Percentiles rank a stretch among this genome's conserved stretches.
Evolutionary conservation across 1,140 invertebrate species (phyloP).

Genomic region (Rhopalosiphum padi): DNA sequence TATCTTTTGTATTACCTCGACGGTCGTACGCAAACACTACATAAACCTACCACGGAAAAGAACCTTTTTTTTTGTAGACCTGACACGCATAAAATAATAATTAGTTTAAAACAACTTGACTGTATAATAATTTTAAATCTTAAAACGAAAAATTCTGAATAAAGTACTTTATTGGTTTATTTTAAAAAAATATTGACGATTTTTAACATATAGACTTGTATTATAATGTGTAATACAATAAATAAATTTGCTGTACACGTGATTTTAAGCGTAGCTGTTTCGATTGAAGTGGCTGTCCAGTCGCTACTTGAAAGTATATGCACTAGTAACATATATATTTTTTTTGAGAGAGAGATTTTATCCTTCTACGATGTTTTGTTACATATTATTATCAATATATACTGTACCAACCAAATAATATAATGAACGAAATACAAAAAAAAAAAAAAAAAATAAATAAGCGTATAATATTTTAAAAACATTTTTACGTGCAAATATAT

Average conservation of each 20-base stretch:
- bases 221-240: background rate
- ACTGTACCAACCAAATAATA: background rate
- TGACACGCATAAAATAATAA: background rate
- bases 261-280: background rate
- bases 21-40: background rate
- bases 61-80: background rate
- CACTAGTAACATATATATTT: background rate
- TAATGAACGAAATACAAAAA: background rate
- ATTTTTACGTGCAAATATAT: background rate
- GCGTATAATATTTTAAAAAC: background rate
- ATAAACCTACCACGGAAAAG: background rate
- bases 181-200: background rate
- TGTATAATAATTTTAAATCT: background rate
- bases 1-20: slow-evolving; percentile 9
- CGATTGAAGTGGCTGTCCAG: background rate
- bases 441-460: background rate
- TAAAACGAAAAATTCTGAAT: background rate
- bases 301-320: background rate
- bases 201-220: background rate
- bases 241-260: background rate
- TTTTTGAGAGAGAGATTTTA: too few relatives aligned
- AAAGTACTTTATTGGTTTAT: background rate
- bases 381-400: background rate
- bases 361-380: too few relatives aligned
- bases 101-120: background rate